A percentile compares a stretch with the other conserved stretches of the same genome.
Conservation (phyloP, 2,888 invertebrate species). For the Drosophila nr. medialis region DNA sequence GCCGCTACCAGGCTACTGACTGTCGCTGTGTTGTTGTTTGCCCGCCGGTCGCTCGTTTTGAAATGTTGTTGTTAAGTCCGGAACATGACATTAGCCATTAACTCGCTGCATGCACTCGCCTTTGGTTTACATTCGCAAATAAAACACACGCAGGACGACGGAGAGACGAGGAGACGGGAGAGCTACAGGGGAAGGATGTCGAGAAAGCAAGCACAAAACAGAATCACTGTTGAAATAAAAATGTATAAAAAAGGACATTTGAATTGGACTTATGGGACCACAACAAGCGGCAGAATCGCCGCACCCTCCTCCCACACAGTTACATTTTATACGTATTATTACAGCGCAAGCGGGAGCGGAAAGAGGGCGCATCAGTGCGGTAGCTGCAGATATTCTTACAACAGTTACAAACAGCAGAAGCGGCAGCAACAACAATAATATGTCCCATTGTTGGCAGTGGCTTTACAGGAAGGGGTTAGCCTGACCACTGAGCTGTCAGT, state of each 20-base stretch:
- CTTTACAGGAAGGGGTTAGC: constrained; percentile 39
- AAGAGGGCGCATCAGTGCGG: constrained; percentile 2
- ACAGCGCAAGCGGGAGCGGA: constrained; percentile 38
- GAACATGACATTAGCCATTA: constrained; percentile 82
- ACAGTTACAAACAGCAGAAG: constrained; percentile 41
- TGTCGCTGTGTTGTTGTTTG: constrained; percentile 55
- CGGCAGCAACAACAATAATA: constrained; percentile 48
- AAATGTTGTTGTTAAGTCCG: constrained; percentile 80
- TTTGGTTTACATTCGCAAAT: constrained; percentile 81
- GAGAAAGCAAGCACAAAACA: constrained; percentile 30
- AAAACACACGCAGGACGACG: constrained; percentile 67
- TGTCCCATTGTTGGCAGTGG: constrained; percentile 58
- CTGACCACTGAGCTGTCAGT: constrained; percentile 52
- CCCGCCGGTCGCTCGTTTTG: constrained; percentile 67
- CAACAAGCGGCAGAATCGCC: constrained; percentile 58
- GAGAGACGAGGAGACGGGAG: background rate
- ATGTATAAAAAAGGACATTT: constrained; percentile 82
- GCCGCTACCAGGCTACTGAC: constrained; percentile 27
- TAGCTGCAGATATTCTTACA: constrained; percentile 53
- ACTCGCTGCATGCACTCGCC: constrained; percentile 79
- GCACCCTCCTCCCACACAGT: constrained; percentile 42
- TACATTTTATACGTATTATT: constrained; percentile 79
- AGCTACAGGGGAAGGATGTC: background rate
- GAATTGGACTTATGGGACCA: constrained; percentile 82
- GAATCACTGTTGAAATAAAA: constrained; percentile 81